phyloP scores from a whole-genome alignment of 2,797 vertebrate species.

The Cynopterus sphinx region DNA sequence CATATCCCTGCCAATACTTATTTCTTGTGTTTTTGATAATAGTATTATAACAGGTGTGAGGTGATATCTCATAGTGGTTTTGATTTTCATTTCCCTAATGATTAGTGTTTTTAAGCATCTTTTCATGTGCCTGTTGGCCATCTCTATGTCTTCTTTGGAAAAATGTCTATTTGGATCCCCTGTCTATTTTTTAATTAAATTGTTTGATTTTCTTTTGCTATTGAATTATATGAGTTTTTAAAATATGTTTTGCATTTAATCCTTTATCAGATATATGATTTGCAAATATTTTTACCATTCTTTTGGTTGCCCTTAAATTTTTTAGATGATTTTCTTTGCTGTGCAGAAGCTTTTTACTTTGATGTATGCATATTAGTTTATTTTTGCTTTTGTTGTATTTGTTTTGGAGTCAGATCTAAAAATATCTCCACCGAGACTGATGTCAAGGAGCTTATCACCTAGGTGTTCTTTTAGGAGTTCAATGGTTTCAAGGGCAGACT shows the following conservation, averaged over 20 bases:
- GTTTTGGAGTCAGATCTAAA: background rate
- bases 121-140: background rate
- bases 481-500: background rate
- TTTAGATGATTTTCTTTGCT: background rate
- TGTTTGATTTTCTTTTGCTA: background rate
- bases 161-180: background rate
- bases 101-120: background rate
- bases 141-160: background rate
- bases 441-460: background rate
- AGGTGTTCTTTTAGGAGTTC: background rate
- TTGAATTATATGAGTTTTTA: background rate
- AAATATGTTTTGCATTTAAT: background rate
- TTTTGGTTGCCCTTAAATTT: background rate
- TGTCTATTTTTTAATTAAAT: background rate
- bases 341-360: background rate
- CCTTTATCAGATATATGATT: background rate
- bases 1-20: background rate
- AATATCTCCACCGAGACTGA: background rate
- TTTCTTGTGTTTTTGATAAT: background rate
- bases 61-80: background rate
- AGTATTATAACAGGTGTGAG: background rate
- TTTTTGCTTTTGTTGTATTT: background rate
- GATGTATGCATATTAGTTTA: background rate
- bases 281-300: background rate
- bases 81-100: background rate